phyloP scores from a whole-genome alignment of 2,888 invertebrate genomes.

The Tricholauxania praeusta region DNA sequence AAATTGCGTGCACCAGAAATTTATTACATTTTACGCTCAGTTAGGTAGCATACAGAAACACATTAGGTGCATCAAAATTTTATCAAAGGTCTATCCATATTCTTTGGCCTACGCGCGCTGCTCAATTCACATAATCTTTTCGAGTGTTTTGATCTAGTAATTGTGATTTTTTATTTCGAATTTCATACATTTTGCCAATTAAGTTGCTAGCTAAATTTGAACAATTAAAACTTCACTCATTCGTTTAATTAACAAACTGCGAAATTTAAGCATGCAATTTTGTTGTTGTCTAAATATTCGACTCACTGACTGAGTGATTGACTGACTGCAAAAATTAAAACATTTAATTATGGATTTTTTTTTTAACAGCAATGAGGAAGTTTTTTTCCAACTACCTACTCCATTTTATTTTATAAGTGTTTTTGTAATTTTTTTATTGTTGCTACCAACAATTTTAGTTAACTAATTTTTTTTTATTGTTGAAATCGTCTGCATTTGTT shows the following conservation, averaged over 20 bases:
- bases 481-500: constrained; percentile 20
- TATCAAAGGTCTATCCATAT: too few relatives aligned
- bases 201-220: constrained; percentile 27
- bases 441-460: not conserved
- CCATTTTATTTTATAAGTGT: not conserved
- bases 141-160: too few relatives aligned
- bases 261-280: constrained; percentile 19
- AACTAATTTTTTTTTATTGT: constrained; percentile 15
- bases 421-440: constrained; percentile 1
- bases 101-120: too few relatives aligned
- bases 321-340: constrained; percentile 26
- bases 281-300: constrained; percentile 5
- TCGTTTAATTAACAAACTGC: constrained; percentile 42
- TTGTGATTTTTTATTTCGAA: not conserved
- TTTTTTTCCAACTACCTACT: constrained; percentile 53
- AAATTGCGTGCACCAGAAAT: too few relatives aligned
- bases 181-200: not conserved
- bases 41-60: too few relatives aligned
- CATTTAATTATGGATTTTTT: constrained; percentile 21
- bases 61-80: too few relatives aligned
- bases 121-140: too few relatives aligned
- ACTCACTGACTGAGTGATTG: not conserved
- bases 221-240: constrained; percentile 39
- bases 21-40: too few relatives aligned
- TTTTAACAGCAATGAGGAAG: constrained; percentile 31